These are phyloP conservation scores for Thryonomys swinderianus DNA, from an alignment of 2,113 vertebrate genomes.

Conservation along the genomic window DNA sequence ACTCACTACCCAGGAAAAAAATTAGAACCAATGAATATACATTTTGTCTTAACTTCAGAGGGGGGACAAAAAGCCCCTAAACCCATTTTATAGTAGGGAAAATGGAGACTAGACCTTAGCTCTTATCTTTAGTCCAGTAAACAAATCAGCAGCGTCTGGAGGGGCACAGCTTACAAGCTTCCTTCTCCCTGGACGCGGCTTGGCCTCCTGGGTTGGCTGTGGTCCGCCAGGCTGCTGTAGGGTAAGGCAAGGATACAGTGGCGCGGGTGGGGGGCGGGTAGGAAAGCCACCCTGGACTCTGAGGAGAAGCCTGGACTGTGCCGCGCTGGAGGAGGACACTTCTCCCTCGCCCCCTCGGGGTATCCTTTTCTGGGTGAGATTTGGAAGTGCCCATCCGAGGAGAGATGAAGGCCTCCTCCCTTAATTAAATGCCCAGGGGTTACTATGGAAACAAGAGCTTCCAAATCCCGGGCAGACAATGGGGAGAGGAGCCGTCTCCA, in stretches of 20 bases:
- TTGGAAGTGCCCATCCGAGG: constrained; percentile 72
- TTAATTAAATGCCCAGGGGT: constrained; percentile 81
- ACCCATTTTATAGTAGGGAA: neutral
- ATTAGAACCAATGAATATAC: neutral
- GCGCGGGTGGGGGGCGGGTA: constrained; percentile 6
- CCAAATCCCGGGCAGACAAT: constrained; percentile 80
- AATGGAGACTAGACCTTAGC: neutral
- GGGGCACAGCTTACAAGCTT: neutral
- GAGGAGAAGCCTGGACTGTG: constrained; percentile 7
- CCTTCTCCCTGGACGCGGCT: neutral
- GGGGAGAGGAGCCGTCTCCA: constrained; percentile 69
- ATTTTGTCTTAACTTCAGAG: constrained; percentile 2
- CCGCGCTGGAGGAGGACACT: constrained; percentile 39
- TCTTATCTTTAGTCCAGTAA: neutral
- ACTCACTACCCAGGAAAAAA: neutral
- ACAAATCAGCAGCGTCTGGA: neutral
- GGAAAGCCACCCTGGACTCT: constrained; percentile 2
- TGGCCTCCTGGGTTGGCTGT: neutral
- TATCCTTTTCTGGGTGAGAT: constrained; percentile 70
- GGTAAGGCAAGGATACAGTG: neutral
- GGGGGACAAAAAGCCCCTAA: neutral
- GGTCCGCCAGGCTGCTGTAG: neutral
- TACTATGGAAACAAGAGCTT: constrained; percentile 82
- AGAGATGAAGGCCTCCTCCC: constrained; percentile 74
- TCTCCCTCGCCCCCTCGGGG: constrained; percentile 69